Percentiles rank a stretch among this genome's conserved stretches.
Conservation (phyloP, 2,797 vertebrate species). For the Lophotriccus pileatus region DNA sequence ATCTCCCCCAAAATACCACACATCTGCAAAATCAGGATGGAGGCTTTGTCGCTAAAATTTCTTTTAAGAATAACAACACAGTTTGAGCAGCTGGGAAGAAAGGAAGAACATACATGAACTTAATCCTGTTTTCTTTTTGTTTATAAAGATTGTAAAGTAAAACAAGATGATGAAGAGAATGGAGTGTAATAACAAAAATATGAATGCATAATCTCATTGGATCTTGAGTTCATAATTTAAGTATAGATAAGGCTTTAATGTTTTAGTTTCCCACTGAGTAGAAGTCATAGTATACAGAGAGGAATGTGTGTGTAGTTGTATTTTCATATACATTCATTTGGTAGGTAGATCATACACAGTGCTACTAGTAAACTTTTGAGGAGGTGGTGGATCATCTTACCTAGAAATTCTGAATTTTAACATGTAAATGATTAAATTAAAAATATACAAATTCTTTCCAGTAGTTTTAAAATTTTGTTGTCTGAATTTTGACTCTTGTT, state of each 20-base stretch:
- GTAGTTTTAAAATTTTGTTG: background rate
- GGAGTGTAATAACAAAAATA: background rate
- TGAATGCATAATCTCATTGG: background rate
- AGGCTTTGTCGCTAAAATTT: background rate
- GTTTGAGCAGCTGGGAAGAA: background rate
- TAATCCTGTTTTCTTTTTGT: background rate
- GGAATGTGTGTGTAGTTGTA: background rate
- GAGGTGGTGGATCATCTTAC: background rate
- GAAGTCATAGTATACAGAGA: background rate
- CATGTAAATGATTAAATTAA: background rate
- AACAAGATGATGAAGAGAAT: background rate
- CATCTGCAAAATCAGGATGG: background rate
- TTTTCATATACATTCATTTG: background rate
- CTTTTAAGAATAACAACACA: background rate
- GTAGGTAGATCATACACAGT: background rate
- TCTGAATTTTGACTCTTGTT: background rate
- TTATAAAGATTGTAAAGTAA: background rate
- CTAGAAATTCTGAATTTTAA: background rate
- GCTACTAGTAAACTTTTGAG: background rate
- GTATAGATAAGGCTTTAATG: background rate
- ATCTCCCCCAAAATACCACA: background rate
- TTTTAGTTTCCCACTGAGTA: background rate
- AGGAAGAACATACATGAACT: background rate
- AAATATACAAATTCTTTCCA: background rate
- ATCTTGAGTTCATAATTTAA: background rate